Percentiles rank a stretch among this genome's conserved stretches.
Conservation (phyloP, 2,888 invertebrate species). For the Dysmachus trigonus region DNA sequence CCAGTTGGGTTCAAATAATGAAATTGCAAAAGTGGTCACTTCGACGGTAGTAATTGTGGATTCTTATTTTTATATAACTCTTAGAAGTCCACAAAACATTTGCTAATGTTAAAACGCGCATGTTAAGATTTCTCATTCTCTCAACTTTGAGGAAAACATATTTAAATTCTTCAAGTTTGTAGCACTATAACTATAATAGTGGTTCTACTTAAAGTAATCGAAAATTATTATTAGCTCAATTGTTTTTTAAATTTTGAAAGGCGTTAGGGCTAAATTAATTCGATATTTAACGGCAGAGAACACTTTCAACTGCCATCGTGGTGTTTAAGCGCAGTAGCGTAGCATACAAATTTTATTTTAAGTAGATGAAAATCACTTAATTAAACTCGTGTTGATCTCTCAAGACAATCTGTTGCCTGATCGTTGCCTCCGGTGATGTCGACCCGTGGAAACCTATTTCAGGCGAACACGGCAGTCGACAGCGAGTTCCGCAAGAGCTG, state of each 20-base stretch:
- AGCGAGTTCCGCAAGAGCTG: not conserved
- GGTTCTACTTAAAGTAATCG: too few species aligned
- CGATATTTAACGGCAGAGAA: too few species aligned
- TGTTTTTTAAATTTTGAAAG: too few species aligned
- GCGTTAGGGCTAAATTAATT: too few species aligned
- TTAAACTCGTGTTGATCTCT: not conserved
- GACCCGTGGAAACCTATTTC: not conserved
- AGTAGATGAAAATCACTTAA: not conserved
- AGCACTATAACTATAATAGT: too few species aligned
- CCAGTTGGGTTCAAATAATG: not conserved
- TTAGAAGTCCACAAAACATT: not conserved
- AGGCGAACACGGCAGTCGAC: not conserved
- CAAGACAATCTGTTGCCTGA: slow-evolving; percentile 2
- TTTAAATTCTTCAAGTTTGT: too few species aligned
- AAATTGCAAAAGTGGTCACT: not conserved
- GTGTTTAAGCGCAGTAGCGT: not conserved
- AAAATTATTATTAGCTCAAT: too few species aligned
- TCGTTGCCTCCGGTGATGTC: not conserved
- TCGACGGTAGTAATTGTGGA: not conserved
- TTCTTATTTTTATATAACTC: not conserved
- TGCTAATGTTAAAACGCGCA: not conserved
- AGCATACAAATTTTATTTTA: not conserved
- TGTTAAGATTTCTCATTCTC: not conserved
- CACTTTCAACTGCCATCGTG: not conserved
- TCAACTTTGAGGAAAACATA: too few species aligned